These are phyloP conservation scores for Agonopterix subpropinquella DNA, from an alignment of 2,888 invertebrate genomes.

Conservation along the genomic window DNA sequence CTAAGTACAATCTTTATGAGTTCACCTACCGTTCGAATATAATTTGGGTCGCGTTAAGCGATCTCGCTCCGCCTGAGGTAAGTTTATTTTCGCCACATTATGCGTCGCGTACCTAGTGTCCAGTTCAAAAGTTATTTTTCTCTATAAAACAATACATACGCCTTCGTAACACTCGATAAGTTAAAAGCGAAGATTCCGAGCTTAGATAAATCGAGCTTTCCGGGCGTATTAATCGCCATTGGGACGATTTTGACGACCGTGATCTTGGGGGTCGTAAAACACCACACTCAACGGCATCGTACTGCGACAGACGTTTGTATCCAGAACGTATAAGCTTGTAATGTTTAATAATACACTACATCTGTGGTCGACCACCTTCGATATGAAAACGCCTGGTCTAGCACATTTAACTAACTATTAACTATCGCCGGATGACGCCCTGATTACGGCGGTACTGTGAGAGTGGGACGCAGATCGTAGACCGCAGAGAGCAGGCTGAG, in stretches of 20 bases:
- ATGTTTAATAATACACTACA: no score
- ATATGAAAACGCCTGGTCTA: no score
- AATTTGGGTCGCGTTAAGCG: not conserved
- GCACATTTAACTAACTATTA: no score
- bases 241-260: not conserved
- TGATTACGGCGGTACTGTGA: no score
- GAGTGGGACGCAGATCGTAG: no score
- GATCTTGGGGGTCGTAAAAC: not conserved
- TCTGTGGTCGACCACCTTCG: no score
- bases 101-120: slow-evolving; percentile 1
- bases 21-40: not conserved
- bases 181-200: not conserved
- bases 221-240: not conserved
- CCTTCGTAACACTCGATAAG: not conserved
- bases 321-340: not conserved
- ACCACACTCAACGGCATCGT: not conserved
- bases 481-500: no score
- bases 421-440: no score
- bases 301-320: not conserved
- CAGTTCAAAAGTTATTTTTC: slow-evolving; percentile 4
- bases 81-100: not conserved
- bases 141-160: slow-evolving; percentile 1
- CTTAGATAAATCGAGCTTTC: not conserved
- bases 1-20: not conserved
- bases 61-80: not conserved